Conservation (phyloP, 2,797 vertebrate species). For the Pseudochirops cupreus region DNA sequence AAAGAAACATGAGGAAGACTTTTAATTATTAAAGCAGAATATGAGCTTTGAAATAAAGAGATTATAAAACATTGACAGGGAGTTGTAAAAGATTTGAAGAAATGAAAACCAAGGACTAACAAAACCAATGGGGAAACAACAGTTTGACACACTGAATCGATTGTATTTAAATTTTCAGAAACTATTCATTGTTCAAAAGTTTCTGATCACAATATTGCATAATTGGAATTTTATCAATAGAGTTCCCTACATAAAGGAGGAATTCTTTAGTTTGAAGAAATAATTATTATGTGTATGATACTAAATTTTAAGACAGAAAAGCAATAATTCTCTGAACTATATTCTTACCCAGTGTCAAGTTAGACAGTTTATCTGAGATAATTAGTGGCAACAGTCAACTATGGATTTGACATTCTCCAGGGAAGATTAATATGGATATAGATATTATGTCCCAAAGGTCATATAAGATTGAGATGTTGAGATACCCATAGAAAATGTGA, state of each 20-base stretch:
- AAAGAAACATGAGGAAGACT: not conserved
- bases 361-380: not conserved
- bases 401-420: not conserved
- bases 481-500: not conserved
- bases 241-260: not conserved
- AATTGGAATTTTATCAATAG: not conserved
- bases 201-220: not conserved
- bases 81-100: not conserved
- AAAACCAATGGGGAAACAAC: not conserved
- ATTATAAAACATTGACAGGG: not conserved
- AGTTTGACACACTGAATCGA: not conserved
- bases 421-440: not conserved
- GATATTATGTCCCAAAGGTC: not conserved
- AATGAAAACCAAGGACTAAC: not conserved
- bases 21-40: not conserved
- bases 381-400: not conserved
- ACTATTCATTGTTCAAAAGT: not conserved
- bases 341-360: not conserved
- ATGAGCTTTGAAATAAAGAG: not conserved
- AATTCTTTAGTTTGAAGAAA: not conserved
- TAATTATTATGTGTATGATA: not conserved
- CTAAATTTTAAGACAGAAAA: not conserved
- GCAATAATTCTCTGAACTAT: not conserved
- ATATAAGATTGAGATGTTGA: not conserved
- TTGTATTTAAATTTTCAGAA: not conserved